Evolutionary conservation across 2,113 vertebrate species (phyloP).

Genomic region (Otolemur garnettii): DNA sequence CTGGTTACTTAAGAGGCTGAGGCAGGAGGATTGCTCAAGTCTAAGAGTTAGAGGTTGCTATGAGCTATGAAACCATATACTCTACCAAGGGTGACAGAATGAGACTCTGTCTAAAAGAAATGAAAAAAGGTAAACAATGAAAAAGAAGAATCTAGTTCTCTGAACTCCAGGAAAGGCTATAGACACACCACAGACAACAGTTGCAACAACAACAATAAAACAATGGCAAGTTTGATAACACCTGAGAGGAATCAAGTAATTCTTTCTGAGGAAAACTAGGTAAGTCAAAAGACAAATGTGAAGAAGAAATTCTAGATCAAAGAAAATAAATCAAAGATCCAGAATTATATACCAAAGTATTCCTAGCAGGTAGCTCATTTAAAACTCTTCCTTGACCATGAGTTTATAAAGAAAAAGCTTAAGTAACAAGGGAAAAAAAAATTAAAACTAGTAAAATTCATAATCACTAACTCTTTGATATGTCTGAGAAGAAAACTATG

Average conservation of each 20-base stretch:
- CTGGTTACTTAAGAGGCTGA: too few species aligned
- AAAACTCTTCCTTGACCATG: background rate
- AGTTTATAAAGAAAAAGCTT: background rate
- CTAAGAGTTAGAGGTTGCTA: too few species aligned
- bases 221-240: background rate
- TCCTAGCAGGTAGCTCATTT: background rate
- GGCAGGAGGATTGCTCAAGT: too few species aligned
- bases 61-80: too few species aligned
- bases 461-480: background rate
- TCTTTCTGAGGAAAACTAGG: background rate
- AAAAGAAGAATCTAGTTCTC: constrained; percentile 3
- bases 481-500: background rate
- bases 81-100: too few species aligned
- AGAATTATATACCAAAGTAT: background rate
- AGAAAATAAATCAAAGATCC: background rate
- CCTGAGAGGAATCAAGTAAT: background rate
- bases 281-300: background rate
- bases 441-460: background rate
- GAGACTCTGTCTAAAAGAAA: too few species aligned
- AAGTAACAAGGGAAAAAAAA: background rate
- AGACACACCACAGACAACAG: background rate
- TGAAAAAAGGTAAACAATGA: background rate
- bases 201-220: background rate
- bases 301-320: background rate
- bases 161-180: background rate